Percentiles rank a stretch among this genome's conserved stretches.
These are phyloP conservation scores for Branchipolynoe longqiensis DNA, from an alignment of 2,888 invertebrate species.

Conservation along the genomic window DNA sequence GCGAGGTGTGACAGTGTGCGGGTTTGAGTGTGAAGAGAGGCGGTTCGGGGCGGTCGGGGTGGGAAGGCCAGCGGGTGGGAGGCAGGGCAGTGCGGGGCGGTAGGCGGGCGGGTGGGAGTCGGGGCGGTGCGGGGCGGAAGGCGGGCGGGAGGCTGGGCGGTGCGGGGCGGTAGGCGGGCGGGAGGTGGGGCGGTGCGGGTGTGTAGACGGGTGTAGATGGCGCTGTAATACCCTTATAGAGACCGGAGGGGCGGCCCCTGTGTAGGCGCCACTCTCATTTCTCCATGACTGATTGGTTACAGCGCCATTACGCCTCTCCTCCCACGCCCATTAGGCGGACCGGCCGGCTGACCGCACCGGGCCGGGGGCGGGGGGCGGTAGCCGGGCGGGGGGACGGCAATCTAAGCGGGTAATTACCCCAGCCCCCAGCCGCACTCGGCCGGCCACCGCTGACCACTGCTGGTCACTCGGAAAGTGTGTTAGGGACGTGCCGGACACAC, in stretches of 20 bases:
- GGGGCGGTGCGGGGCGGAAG: constrained; percentile 17
- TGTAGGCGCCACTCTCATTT: constrained; percentile 16
- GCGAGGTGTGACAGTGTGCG: too few species aligned
- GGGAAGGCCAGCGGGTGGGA: too few species aligned
- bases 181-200: background rate
- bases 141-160: background rate
- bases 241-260: background rate
- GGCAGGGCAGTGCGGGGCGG: too few species aligned
- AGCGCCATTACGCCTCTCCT: constrained; percentile 13
- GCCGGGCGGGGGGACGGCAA: background rate
- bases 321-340: constrained; percentile 27
- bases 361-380: background rate
- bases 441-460: background rate
- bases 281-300: constrained; percentile 48
- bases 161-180: background rate
- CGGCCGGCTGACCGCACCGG: background rate
- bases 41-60: too few species aligned
- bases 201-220: background rate
- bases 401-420: constrained; percentile 13
- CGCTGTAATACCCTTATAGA: background rate
- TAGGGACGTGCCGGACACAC: constrained; percentile 25
- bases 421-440: background rate
- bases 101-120: too few species aligned
- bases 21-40: too few species aligned
- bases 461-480: constrained; percentile 9